Conservation (phyloP, 2,888 invertebrate species). For the Pachymerium ferrugineum region DNA sequence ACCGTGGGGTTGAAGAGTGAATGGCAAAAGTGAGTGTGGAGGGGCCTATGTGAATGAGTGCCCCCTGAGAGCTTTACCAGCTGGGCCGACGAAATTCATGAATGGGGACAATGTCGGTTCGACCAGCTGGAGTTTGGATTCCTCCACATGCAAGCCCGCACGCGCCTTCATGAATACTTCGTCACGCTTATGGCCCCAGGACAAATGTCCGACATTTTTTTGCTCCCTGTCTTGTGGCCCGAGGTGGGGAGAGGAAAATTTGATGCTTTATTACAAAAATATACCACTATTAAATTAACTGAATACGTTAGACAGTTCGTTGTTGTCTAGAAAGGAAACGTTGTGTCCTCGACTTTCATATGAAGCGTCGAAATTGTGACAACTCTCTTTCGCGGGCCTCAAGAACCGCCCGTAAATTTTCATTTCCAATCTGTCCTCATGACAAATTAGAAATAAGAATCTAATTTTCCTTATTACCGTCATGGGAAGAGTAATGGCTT, state of each 20-base stretch:
- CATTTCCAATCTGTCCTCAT: neutral
- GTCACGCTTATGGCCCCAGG: conserved; percentile 19
- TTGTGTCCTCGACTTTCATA: too few species aligned
- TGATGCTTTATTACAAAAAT: neutral
- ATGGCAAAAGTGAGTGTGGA: conserved; percentile 23
- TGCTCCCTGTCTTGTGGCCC: conserved; percentile 10
- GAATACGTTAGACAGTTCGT: too few species aligned
- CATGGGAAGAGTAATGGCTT: neutral
- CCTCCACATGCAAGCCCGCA: conserved; percentile 27
- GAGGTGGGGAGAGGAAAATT: neutral
- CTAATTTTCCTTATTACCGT: conserved; percentile 12
- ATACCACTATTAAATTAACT: too few species aligned
- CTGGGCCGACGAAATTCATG: conserved; percentile 27
- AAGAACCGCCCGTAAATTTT: neutral
- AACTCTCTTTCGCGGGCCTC: neutral
- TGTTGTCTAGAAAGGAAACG: too few species aligned
- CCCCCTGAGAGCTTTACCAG: conserved; percentile 27
- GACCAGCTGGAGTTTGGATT: conserved; percentile 27
- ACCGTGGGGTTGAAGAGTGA: conserved; percentile 16
- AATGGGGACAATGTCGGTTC: conserved; percentile 22
- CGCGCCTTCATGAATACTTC: conserved; percentile 27
- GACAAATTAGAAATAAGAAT: too few species aligned
- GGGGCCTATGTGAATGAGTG: conserved; percentile 18
- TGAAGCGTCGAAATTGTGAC: too few species aligned
- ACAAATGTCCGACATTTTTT: conserved; percentile 26